These are phyloP conservation scores for Metacarcinus magister DNA, from an alignment of 2,888 invertebrate genomes.

Conservation along the genomic window DNA sequence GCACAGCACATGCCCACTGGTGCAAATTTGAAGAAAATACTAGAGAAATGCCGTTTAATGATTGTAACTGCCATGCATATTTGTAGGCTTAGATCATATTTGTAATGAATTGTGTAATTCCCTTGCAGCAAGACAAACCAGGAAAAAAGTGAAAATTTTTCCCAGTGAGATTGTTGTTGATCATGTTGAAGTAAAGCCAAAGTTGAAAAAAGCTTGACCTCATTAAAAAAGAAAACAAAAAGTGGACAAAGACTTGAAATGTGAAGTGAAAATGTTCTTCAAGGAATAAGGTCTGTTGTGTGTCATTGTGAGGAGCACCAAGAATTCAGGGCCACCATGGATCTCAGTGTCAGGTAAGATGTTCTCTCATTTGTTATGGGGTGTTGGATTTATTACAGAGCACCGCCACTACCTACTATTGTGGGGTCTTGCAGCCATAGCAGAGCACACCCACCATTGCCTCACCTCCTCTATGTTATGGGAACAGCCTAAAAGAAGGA, in stretches of 20 bases:
- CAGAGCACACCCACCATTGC: background rate
- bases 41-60: background rate
- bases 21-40: background rate
- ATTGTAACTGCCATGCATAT: background rate
- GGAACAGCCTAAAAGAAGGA: background rate
- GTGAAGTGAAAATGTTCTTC: conserved; percentile 54
- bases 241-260: conserved; percentile 48
- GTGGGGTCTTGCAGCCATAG: background rate
- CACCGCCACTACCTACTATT: background rate
- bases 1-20: background rate
- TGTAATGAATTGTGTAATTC: conserved; percentile 16
- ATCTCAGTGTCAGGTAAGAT: conserved; percentile 78
- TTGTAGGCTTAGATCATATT: background rate
- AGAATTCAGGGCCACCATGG: conserved; percentile 66
- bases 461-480: background rate
- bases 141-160: background rate
- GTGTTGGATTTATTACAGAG: background rate
- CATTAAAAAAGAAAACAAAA: background rate
- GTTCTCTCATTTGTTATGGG: background rate
- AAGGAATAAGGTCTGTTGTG: conserved; percentile 56
- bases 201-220: background rate
- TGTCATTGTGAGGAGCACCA: conserved; percentile 50
- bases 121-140: conserved; percentile 32
- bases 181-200: background rate
- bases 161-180: background rate